Conservation (phyloP, 53 echinoderm and acorn worm genomes). For the Antedon mediterranea region DNA sequence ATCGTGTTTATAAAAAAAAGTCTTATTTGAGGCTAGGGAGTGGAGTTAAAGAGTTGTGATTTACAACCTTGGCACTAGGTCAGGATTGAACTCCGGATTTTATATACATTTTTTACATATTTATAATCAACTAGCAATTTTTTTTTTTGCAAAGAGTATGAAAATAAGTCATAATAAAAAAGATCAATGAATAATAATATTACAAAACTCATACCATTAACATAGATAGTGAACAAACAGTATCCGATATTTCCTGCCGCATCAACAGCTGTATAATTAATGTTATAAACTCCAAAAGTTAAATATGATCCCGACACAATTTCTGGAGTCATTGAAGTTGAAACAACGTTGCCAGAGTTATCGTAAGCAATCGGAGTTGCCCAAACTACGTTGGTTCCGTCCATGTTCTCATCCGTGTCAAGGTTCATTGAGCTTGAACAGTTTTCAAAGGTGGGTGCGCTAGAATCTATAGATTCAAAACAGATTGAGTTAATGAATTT, state of each 20-base stretch:
- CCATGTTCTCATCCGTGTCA: not conserved
- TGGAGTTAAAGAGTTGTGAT: too few species aligned
- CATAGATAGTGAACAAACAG: not conserved
- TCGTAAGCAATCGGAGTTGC: not conserved
- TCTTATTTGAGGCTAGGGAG: too few species aligned
- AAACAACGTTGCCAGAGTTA: not conserved
- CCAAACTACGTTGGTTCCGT: not conserved
- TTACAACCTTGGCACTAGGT: too few species aligned
- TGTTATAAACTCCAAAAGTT: not conserved
- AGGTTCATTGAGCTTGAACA: not conserved
- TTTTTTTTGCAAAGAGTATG: too few species aligned
- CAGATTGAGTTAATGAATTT: not conserved
- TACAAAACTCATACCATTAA: not conserved
- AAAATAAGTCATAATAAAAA: too few species aligned
- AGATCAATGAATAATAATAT: too few species aligned
- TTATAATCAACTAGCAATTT: too few species aligned
- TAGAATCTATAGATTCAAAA: not conserved
- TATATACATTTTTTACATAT: too few species aligned
- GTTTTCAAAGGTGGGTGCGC: not conserved
- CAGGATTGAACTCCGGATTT: too few species aligned
- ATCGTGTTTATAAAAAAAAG: too few species aligned
- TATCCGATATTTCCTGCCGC: not conserved
- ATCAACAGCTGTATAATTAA: conserved; percentile 2
- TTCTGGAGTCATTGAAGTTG: not conserved
- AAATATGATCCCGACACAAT: not conserved